Base-by-base conservation (phyloP, 2,797 vertebrate genomes). In the Poeciliopsis presidionis region DNA sequence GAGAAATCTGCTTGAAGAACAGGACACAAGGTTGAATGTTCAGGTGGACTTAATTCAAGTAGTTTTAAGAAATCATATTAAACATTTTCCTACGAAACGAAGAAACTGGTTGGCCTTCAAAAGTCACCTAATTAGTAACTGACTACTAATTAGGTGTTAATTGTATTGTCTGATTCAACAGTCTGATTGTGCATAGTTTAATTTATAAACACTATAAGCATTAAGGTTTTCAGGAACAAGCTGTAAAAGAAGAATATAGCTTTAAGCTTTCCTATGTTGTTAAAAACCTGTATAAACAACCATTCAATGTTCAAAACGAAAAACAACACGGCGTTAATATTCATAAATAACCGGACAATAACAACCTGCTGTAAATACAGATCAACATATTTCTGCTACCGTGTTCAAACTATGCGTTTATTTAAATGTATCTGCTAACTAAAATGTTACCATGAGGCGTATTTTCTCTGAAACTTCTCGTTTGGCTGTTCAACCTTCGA, bases 401-500 rank as follows among this genome's bases (percentile, higher is more conserved):
- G 1, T 8, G 13, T 53, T 30, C 14, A 51, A 5, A 59, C 14
- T 0, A 22, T 25, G 22, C 13, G 0, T 18, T 69, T 41, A 14
- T 9, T 77, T 5, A 6, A 0, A 12, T 8, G 30, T 11, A n/a
- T 20, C 7, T 39, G 49, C 12, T 22, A n/a, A 0, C 28, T 1
- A 13, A 16, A 47, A 65, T 30, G 92, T 89, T 82, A 96, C 96
- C 95, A 70, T 90, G 87, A 0, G 90, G 94, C 61, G 88, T 73
- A 65, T 90, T 93, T 72, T 94, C 94, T 45, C 88, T 89, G 70
- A 96, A 91, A 86, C 93, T 92, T 80, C 87, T 89, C 0, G 91
- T 94, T 88, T 96, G 93, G 76, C 96, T 96, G 72, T 94, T 96
- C 80, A 96, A 84, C 43, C 95, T 88, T 78, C 96, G 90, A 43